A percentile compares a stretch with the other conserved stretches of the same genome.
These are phyloP conservation scores for Taenaris catops DNA, from an alignment of 2,888 invertebrate genomes.

Conservation along the genomic window DNA sequence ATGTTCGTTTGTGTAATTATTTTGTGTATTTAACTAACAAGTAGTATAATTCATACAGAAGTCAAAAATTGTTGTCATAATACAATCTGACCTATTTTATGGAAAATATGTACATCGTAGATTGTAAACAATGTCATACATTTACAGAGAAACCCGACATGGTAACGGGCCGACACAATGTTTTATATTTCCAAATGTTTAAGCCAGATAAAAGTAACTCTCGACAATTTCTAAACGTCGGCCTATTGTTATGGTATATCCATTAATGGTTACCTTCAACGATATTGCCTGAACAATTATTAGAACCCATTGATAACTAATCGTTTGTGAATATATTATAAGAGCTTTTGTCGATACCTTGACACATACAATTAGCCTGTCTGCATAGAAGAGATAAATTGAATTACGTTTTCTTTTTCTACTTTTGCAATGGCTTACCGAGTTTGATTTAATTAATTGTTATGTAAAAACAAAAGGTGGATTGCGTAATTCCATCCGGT, in stretches of 20 bases:
- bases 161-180: constrained; percentile 28
- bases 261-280: constrained; percentile 9
- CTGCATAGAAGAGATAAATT: neutral
- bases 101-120: too few species aligned
- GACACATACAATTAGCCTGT: neutral
- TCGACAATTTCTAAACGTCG: constrained; percentile 35
- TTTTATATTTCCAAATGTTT: constrained; percentile 36
- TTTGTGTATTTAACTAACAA: too few species aligned
- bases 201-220: constrained; percentile 42
- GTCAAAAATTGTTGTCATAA: too few species aligned
- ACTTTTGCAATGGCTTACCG: too few species aligned
- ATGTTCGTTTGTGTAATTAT: too few species aligned
- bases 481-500: neutral
- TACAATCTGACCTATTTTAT: too few species aligned
- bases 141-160: neutral
- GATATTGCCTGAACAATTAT: constrained; percentile 13
- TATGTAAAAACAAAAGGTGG: too few species aligned
- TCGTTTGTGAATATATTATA: constrained; percentile 1
- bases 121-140: too few species aligned
- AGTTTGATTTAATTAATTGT: too few species aligned
- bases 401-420: neutral
- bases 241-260: constrained; percentile 20
- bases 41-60: too few species aligned
- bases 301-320: constrained; percentile 10
- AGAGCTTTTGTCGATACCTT: constrained; percentile 2